A percentile compares a stretch with the other conserved stretches of the same genome.
Conservation (phyloP, 2,888 invertebrate species). For the Ypsolopha sequella region DNA sequence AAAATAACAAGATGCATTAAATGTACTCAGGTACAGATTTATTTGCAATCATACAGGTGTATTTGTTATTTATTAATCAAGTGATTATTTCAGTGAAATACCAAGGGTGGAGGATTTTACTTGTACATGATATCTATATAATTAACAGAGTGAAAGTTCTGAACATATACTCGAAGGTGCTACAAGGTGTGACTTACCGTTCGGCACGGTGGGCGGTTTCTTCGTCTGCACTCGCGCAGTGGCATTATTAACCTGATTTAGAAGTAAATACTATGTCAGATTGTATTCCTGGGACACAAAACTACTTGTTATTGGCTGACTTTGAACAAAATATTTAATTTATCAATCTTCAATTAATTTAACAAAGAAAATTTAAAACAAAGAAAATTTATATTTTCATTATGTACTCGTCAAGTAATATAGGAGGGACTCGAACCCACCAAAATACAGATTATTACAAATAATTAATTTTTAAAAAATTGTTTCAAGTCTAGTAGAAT, state of each 20-base stretch:
- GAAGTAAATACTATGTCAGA: slow-evolving; percentile 45
- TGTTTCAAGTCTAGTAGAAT: slow-evolving; percentile 1
- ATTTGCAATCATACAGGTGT: background rate
- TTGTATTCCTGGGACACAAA: slow-evolving; percentile 18
- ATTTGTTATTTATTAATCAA: too few species aligned
- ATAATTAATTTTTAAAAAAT: too few species aligned
- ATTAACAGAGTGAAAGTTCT: too few species aligned
- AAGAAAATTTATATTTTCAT: background rate
- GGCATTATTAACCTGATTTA: slow-evolving; percentile 96
- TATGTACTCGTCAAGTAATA: background rate
- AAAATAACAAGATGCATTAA: slow-evolving; percentile 60
- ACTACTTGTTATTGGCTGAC: slow-evolving; percentile 27
- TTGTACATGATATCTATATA: too few species aligned
- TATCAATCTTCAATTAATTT: background rate
- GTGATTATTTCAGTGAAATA: background rate
- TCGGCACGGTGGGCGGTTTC: slow-evolving; percentile 93
- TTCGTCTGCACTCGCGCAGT: slow-evolving; percentile 99
- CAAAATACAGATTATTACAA: too few species aligned
- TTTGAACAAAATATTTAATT: slow-evolving; percentile 16
- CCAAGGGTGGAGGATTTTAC: background rate
- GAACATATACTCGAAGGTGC: too few species aligned
- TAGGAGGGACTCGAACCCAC: background rate
- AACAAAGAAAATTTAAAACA: slow-evolving; percentile 2
- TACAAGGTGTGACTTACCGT: slow-evolving; percentile 81
- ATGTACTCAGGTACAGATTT: slow-evolving; percentile 14